A percentile compares a stretch with the other conserved stretches of the same genome.
Conservation (phyloP, 2,888 invertebrate genomes). For the Melanostoma scalare region DNA sequence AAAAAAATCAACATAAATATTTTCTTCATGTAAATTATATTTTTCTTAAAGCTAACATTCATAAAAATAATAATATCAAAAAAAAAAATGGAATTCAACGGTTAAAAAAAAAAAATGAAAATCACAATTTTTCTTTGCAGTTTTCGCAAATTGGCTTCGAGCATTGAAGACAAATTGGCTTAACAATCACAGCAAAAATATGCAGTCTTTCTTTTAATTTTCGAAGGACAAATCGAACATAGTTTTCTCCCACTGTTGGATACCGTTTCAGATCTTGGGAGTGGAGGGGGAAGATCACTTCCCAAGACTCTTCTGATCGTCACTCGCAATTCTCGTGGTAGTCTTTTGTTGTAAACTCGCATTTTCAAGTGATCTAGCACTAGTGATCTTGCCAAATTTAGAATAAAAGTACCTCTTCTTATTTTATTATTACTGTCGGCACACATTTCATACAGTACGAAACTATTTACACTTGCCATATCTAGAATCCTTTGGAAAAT, state of each 20-base stretch:
- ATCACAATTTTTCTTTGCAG: constrained; percentile 29
- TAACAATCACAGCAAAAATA: constrained; percentile 36
- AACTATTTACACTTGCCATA: constrained; percentile 54
- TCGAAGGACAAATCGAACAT: constrained; percentile 33
- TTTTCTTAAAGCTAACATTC: constrained; percentile 12
- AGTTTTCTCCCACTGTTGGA: constrained; percentile 35
- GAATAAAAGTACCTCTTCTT: constrained; percentile 53
- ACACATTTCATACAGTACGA: constrained; percentile 56
- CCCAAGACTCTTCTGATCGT: constrained; percentile 42
- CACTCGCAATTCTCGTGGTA: constrained; percentile 53
- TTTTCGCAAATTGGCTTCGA: constrained; percentile 29
- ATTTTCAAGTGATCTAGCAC: constrained; percentile 57
- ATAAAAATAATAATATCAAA: constrained; percentile 10
- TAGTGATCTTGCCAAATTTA: constrained; percentile 50
- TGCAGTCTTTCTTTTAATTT: constrained; percentile 18
- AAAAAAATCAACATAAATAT: constrained; percentile 18
- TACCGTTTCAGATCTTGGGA: constrained; percentile 48
- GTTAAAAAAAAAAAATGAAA: constrained; percentile 19
- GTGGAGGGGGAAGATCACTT: constrained; percentile 57
- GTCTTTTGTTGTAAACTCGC: constrained; percentile 54
- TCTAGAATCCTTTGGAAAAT: constrained; percentile 62
- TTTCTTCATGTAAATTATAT: constrained; percentile 4
- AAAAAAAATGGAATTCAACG: constrained; percentile 27
- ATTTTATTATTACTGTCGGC: constrained; percentile 49
- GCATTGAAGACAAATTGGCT: constrained; percentile 37